Percentiles rank a stretch among this genome's conserved stretches.
phyloP scores from a whole-genome alignment of 2,113 vertebrate species.

The Numida meleagris region DNA sequence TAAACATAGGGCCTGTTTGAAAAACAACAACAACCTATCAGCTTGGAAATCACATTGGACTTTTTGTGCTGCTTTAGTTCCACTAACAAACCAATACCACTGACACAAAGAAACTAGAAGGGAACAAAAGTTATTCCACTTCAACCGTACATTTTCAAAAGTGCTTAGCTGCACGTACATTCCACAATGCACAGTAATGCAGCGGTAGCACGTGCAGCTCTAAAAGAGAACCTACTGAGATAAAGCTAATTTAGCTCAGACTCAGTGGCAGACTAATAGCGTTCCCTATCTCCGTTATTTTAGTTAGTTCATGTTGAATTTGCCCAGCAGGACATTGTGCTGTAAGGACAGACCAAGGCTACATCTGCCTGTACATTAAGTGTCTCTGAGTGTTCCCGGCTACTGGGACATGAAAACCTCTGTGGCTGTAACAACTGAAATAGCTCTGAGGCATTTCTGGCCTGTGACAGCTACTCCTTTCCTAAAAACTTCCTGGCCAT shows the following conservation, averaged over 20 bases:
- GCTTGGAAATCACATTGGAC: neutral
- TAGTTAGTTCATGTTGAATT: constrained; percentile 13
- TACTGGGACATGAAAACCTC: neutral
- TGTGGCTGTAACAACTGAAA: neutral
- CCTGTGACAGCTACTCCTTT: neutral
- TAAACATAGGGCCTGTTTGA: neutral
- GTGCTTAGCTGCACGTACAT: constrained; percentile 2
- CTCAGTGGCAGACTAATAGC: constrained; percentile 14
- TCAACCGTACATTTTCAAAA: neutral
- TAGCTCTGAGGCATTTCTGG: neutral
- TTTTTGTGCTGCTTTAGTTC: neutral
- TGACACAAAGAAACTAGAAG: constrained; percentile 2
- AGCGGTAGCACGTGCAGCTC: neutral
- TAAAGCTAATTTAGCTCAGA: constrained; percentile 23
- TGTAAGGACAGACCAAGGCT: neutral
- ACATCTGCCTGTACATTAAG: neutral
- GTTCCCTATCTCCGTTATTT: constrained; percentile 44
- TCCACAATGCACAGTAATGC: neutral
- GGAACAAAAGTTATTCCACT: neutral
- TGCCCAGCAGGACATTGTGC: constrained; percentile 14
- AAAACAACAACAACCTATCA: neutral
- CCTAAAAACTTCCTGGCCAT: neutral
- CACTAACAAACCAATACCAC: neutral
- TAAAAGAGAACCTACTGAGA: neutral
- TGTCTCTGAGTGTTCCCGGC: neutral